phyloP scores from a whole-genome alignment of 2,113 vertebrate genomes.

The Coregonus clupeaformis region DNA sequence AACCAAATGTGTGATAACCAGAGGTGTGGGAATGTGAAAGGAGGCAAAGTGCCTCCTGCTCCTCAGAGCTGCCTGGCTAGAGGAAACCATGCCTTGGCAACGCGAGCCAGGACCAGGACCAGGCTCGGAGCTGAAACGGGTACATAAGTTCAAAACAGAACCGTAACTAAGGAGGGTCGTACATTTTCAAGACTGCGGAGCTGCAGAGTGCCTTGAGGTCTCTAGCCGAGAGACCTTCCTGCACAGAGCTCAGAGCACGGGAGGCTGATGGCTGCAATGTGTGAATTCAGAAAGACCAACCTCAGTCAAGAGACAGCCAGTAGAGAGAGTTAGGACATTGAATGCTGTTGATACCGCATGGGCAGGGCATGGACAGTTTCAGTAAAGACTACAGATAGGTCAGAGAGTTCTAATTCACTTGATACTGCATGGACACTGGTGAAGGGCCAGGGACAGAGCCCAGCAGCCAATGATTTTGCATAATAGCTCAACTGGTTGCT shows the following conservation, averaged over 20 bases:
- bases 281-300: not conserved
- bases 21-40: conserved; percentile 30
- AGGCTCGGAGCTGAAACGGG: conserved; percentile 20
- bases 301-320: not conserved
- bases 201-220: conserved; percentile 13
- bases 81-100: conserved; percentile 33
- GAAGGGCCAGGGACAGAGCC: not conserved
- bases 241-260: not conserved
- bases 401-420: not conserved
- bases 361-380: not conserved
- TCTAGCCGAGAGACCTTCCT: conserved; percentile 6
- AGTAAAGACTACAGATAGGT: not conserved
- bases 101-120: not conserved
- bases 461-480: not conserved
- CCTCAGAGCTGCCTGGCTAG: conserved; percentile 1
- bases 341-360: not conserved
- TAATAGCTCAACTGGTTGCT: not conserved
- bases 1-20: conserved; percentile 2
- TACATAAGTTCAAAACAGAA: conserved; percentile 42
- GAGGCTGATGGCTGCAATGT: conserved; percentile 7
- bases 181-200: conserved; percentile 28
- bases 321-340: not conserved
- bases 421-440: not conserved
- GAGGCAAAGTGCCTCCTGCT: conserved; percentile 1
- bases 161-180: conserved; percentile 43